A percentile compares a stretch with the other conserved stretches of the same genome.
Evolutionary conservation across 2,113 vertebrate species (phyloP).

Genomic region (Pholis gunnellus): DNA sequence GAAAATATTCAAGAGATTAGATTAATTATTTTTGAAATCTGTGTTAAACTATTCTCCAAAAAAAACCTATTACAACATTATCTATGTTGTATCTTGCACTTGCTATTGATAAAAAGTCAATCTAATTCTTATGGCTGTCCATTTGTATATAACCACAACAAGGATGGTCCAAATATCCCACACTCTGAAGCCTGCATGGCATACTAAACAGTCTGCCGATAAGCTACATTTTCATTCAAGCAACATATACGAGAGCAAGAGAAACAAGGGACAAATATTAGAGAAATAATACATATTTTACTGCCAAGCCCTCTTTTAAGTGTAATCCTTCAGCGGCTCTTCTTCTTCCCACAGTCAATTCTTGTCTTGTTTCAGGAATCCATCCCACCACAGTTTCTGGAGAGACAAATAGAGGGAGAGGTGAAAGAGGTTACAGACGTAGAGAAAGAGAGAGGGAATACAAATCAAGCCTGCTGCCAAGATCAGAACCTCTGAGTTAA

Average conservation of each 20-base stretch:
- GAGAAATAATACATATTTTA: slow-evolving; percentile 5
- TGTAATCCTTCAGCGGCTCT: slow-evolving; percentile 17
- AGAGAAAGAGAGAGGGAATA: slow-evolving; percentile 38
- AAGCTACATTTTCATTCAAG: background rate
- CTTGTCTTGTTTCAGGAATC: slow-evolving; percentile 11
- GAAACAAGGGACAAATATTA: slow-evolving; percentile 13
- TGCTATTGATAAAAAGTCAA: background rate
- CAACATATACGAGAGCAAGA: background rate
- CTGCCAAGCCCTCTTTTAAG: slow-evolving; percentile 6
- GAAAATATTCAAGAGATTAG: background rate
- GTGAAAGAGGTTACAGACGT: slow-evolving; percentile 32
- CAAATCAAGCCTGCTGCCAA: slow-evolving; percentile 56
- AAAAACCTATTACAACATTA: background rate
- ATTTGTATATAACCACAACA: background rate
- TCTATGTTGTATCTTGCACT: background rate
- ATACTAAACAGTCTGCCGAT: background rate
- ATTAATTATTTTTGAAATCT: background rate
- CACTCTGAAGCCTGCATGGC: background rate
- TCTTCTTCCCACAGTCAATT: slow-evolving; percentile 28
- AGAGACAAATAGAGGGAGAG: slow-evolving; percentile 19
- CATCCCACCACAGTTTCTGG: background rate
- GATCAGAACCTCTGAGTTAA: slow-evolving; percentile 49
- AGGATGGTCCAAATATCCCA: background rate
- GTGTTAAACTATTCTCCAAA: background rate
- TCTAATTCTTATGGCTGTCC: background rate